Evolutionary conservation across 2,113 vertebrate species (phyloP), one percentile per base, ranked within the genome.

Genomic region (Anser cygnoides): DNA sequence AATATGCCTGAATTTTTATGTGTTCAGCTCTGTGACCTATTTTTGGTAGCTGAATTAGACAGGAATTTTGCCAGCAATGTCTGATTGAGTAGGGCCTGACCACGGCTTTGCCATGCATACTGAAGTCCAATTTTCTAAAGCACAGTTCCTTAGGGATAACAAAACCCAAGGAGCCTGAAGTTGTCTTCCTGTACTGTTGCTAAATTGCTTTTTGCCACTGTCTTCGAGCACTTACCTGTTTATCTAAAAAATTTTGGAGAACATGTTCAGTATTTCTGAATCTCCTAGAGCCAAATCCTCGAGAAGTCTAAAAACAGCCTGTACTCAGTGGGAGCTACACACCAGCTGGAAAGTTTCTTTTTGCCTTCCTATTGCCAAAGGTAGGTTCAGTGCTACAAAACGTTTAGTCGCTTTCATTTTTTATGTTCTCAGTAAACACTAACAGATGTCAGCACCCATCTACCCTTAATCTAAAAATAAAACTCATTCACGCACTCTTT

Each of bases 341-440:
- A 65, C 39, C 87, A 96, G 73, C 81, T 93, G 84, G n/a, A 21
- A 95, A 89, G 3, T 79, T 75, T 95, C 70, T 89, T 78, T 61
- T 29, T 76, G 73, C 23, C 73, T 84, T 68, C 33, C 54, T 72
- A 37, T 72, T 82, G 91, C 62, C 76, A 93, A 92, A 66, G 17
- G 29, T 84, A 92, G 76, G 89, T 90, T 52, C 89, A 75, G 49
- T 9, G 70, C 80, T 92, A 62, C 39, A 72, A 84, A 90, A 87
- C 61, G 91, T 57, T 92, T 68, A 89, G 55, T 65, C 6, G 72
- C 70, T 75, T 91, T 91, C 49, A 78, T 82, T 91, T 95, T 95
- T 86, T 82, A 67, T 66, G 58, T 84, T 92, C 89, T 91, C 65
- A 84, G 82, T 90, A 92, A 94, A 92, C 71, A 87, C 33, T 78